phyloP scores from a whole-genome alignment of 1,140 invertebrate genomes.

The Aphaenogaster rudis region DNA sequence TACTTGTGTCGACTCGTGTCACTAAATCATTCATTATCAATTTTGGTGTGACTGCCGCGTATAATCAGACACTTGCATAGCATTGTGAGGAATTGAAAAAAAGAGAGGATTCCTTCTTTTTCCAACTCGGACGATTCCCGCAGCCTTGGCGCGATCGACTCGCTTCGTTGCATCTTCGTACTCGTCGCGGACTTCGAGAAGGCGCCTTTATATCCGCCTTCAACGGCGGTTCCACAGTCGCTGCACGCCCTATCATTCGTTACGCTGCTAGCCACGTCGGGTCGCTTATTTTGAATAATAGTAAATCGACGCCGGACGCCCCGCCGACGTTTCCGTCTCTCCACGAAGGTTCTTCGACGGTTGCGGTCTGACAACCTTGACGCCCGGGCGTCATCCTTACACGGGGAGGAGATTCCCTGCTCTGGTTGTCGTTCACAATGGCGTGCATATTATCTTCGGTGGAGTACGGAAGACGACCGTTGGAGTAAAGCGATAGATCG shows the following conservation, averaged over 20 bases:
- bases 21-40: not conserved
- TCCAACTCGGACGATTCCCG: constrained; percentile 29
- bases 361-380: constrained; percentile 43
- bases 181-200: constrained; percentile 22
- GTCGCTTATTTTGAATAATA: constrained; percentile 54
- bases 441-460: not conserved
- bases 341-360: constrained; percentile 12
- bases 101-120: not conserved
- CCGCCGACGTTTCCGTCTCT: constrained; percentile 15
- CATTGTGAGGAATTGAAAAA: not conserved
- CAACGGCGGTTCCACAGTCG: constrained; percentile 23
- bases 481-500: constrained; percentile 5
- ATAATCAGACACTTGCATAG: not conserved
- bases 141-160: constrained; percentile 69
- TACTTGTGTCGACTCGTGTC: not conserved
- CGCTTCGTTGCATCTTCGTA: constrained; percentile 68
- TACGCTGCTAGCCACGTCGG: constrained; percentile 40
- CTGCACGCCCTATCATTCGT: constrained; percentile 53
- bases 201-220: constrained; percentile 7
- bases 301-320: constrained; percentile 21
- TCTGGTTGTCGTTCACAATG: constrained; percentile 43
- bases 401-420: constrained; percentile 33
- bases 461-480: not conserved
- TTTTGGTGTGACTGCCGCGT: not conserved
- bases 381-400: constrained; percentile 10